Evolutionary conservation across 2,888 invertebrate genomes (phyloP), one percentile per base, ranked within the genome.

Genomic region (Tyria jacobaeae): DNA sequence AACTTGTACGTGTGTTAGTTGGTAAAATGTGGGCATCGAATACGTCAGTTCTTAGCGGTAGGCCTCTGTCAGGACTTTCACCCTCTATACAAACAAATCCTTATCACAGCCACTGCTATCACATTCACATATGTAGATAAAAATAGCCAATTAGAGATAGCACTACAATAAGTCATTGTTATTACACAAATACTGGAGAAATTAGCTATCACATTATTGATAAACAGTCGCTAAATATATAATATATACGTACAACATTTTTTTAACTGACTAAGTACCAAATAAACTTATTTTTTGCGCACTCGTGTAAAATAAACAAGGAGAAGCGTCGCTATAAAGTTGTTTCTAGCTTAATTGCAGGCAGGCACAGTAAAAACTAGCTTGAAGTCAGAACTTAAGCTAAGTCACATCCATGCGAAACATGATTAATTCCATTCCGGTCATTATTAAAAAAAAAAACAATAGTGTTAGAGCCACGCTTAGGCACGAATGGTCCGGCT

Each of bases 111-210:
- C 17, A 47, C 35, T 15, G 31, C 39, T 66, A 76, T 76, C 66
- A 58, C 15, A 17, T n/a, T n/a, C n/a, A n/a, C n/a, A n/a, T n/a
- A n/a, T n/a, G n/a, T n/a, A 55, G 70, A 76, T 76, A 76, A 65
- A n/a, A 39, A n/a, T 44, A 12, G 37, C n/a, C 61, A 65, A 73
- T 76, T 70, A 73, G 57, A 59, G 76, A 73, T 76, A 73, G 49
- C 66, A 64, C 51, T 52, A 67, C 62, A 76, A 63, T 61, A 39
- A 62, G 60, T 62, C 55, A 66, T 17, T 10, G n/a, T n/a, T n/a
- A n/a, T n/a, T 35, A 54, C 25, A 54, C n/a, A 27, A 54, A n/a
- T n/a, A 39, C 14, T 41, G n/a, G 25, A n/a, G 3, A 51, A 21
- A 41, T 41, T 27, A 24, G 52, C 37, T 37, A 52, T 37, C 35